Evolutionary conservation across 2,888 invertebrate genomes (phyloP), one percentile per base, ranked within the genome.

Genomic region (Pemphredon lugubris): DNA sequence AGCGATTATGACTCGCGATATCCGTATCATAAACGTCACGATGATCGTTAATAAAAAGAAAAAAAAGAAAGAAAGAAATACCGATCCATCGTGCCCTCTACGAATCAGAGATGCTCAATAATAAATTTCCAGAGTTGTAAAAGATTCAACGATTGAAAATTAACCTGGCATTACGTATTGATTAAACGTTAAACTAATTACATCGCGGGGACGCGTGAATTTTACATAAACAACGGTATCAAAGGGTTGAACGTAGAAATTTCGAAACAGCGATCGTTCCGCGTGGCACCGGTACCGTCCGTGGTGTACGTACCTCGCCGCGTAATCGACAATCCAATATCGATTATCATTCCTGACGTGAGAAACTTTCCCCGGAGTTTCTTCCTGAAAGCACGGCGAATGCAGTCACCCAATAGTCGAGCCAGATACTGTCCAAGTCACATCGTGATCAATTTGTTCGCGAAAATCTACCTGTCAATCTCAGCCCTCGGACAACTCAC

Each of bases 381-480:
- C 47, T 40, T 40, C 40, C 40, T 23, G 45, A 45, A 45, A n/a
- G 7, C 23, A 3, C 16, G 11, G 34, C 26, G 48, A 11, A 23
- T 21, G 11, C 47, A 45, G 40, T 42, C 47, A 34, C 21, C 14
- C 65, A 59, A 54, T 21, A 44, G 42, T 58, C 30, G 37, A 59
- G 34, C 16, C 54, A 32, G 68, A 66, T 60, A 67, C 61, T 14
- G 71, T 50, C 57, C 57, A 14, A 20, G 60, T 66, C 57, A 34
- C 64, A 64, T 72, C 61, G 45, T 55, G 59, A 75, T 76, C 75
- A 75, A 76, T 76, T 76, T 76, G 73, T 68, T 76, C 54, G 44
- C 16, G 63, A 75, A 75, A 73, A 76, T 76, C 76, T 68, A 55
- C 55, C 48, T 26, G 65, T 76, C 68, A 39, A 76, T 76, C 76